Evolutionary conservation across 2,797 vertebrate genomes (phyloP).

Genomic region (Dromococcyx pavoninus): DNA sequence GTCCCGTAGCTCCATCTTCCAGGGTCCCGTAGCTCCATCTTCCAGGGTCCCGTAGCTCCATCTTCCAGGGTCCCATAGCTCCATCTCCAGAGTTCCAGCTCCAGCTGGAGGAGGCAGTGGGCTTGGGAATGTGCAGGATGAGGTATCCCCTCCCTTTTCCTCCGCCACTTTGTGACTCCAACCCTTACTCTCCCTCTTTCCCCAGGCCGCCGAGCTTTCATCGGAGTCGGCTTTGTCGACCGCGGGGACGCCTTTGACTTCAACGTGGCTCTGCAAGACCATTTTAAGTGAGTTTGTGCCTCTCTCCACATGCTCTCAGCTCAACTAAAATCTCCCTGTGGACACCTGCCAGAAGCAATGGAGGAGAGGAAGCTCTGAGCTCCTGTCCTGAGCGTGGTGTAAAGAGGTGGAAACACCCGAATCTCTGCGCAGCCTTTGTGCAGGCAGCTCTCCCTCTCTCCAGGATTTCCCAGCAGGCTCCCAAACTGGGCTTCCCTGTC

Average conservation of each 20-base stretch:
- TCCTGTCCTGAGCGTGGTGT: fast-evolving
- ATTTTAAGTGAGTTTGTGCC: constrained; percentile 91
- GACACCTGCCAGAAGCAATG: fast-evolving
- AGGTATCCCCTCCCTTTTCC: neutral
- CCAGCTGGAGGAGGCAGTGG: neutral
- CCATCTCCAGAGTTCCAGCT: neutral
- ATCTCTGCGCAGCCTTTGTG: neutral
- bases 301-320: neutral
- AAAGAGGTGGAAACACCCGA: fast-evolving
- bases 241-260: constrained; percentile 99
- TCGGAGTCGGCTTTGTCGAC: constrained; percentile 93
- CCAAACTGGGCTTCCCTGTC: neutral
- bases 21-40: too few species aligned
- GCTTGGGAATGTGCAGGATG: fast-evolving
- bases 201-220: constrained; percentile 92
- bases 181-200: neutral
- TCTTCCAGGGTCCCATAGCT: fast-evolving
- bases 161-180: fast-evolving
- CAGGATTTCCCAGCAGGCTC: fast-evolving
- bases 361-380: neutral
- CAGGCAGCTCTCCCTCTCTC: neutral
- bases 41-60: too few species aligned
- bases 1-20: fast-evolving
- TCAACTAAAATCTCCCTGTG: fast-evolving
- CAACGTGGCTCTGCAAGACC: constrained; percentile 95